Base-by-base conservation (phyloP, 2,888 invertebrate species). In the Melipona bicolor region DNA sequence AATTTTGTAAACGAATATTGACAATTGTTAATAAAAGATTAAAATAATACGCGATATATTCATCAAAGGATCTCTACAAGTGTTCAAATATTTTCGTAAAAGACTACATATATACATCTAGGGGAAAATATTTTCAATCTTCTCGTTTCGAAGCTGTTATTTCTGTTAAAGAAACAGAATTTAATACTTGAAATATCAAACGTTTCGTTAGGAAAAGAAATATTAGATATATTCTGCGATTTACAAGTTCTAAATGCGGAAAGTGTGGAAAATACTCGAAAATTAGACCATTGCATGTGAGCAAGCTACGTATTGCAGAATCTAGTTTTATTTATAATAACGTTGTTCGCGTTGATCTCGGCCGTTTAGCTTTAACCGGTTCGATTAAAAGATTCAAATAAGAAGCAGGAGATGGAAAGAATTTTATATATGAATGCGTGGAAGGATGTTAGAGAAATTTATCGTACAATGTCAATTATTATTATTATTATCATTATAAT, bases 401-500 rank as follows among this genome's bases (percentile, higher is more conserved):
- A 52, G 9, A 54, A 49, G 36, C 32, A 52, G 15, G 24, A 54
- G 62, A 17, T 27, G 36, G 11, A 15, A 17, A 36, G 50, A 50
- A 50, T 62, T 61, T 43, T 56, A 3, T 61, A 62, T 49, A 73
- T 19, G 56, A 75, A 77, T 54, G 61, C 24, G n/a, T 61, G 77
- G 43, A 19, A 61, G 73, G 15, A 21, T 54, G 43, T 65, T 59
- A 43, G 68, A 79, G 59, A 72, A 76, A 71, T 75, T 75, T 71
- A 79, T 61, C 54, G 36, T 84, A 67, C 82, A 77, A 80, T 43
- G 86, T 86, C 86, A 85, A 83, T 86, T 86, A 85, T 65, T 73
- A 54, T 65, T 73, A 54, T 79, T 72, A 72, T 73, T 73, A 67
- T 54, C 27, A n/a, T 72, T 75, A 64, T 81, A 68, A 43, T 79